Base-by-base conservation (phyloP, 1,140 invertebrate genomes). In the Calliopsis andreniformis region DNA sequence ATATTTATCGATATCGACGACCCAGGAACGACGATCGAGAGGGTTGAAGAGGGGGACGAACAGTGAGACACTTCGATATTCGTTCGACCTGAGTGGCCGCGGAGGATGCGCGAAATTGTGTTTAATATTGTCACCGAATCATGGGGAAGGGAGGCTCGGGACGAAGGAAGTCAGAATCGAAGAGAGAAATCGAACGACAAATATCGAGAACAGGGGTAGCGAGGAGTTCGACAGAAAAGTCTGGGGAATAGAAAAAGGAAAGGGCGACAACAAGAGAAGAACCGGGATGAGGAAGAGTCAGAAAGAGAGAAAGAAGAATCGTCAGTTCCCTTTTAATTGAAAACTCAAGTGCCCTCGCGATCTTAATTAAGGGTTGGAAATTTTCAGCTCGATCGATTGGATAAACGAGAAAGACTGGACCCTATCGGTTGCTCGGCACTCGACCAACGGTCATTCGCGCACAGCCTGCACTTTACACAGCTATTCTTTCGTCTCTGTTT, bases 281-380 rank as follows among this genome's bases (percentile, higher is more conserved):
- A 14, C 45, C 43, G 58, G 56, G 25, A 35, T 3, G 39, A 12
- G 42, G 64, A 58, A 25, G 23, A 18, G 4, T 23, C 25, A 14
- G 39, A 58, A 28, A 45, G 35, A 64, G 18, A 20, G n/a, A 64
- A 53, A 32, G n/a, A 35, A 28, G 32, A 58, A 76, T 47, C 56
- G 79, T 42, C 68, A 64, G 83, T 87, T 82, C 80, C 85, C 83
- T 88, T 89, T 89, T 89, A 86, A 89, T 89, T 89, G 87, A 89
- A 89, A 89, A 88, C 86, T 89, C 86, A 87, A 89, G 88, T 88
- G 79, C 78, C 79, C 88, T 88, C 79, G 88, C 86, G 82, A 88
- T 89, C 88, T 89, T 89, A 88, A 89, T 89, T 87, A 87, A 89
- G 87, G 79, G 86, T 75, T 82, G 86, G 78, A 88, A 88, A 88